Conservation (phyloP, 2,888 invertebrate genomes). For the Pemphredon lugubris region DNA sequence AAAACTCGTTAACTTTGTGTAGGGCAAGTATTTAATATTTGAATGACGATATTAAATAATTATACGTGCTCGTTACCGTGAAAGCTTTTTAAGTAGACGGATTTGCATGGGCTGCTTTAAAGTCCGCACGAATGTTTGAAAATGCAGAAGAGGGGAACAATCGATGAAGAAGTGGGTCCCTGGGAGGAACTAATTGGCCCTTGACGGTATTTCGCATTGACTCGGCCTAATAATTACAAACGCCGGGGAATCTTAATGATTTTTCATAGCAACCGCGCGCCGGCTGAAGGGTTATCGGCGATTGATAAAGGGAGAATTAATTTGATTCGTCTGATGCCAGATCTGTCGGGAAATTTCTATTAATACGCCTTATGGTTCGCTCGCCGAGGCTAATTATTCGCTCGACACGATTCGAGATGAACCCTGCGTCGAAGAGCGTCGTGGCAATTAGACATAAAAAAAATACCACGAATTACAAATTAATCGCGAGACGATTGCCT, state of each 20-base stretch:
- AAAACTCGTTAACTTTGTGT: no score
- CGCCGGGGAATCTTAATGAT: constrained; percentile 7
- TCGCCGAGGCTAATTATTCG: background rate
- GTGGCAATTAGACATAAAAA: background rate
- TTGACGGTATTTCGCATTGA: constrained; percentile 22
- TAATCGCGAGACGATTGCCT: no score
- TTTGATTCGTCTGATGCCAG: background rate
- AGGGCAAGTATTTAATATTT: no score
- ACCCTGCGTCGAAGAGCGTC: background rate
- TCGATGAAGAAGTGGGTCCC: constrained; percentile 27
- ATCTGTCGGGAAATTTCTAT: constrained; percentile 1
- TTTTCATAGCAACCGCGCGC: background rate
- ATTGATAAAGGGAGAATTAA: constrained; percentile 12
- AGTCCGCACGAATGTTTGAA: background rate
- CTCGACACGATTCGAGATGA: background rate
- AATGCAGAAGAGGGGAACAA: constrained; percentile 6
- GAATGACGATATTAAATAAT: constrained; percentile 21
- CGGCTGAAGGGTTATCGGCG: background rate
- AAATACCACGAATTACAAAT: no score
- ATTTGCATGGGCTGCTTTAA: constrained; percentile 12
- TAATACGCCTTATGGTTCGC: background rate
- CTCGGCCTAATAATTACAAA: constrained; percentile 24
- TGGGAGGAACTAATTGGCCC: constrained; percentile 38
- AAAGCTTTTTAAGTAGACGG: constrained; percentile 2
- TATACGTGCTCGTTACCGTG: constrained; percentile 17